Base-by-base conservation (phyloP, 2,888 invertebrate genomes). In the Beris morrisii region DNA sequence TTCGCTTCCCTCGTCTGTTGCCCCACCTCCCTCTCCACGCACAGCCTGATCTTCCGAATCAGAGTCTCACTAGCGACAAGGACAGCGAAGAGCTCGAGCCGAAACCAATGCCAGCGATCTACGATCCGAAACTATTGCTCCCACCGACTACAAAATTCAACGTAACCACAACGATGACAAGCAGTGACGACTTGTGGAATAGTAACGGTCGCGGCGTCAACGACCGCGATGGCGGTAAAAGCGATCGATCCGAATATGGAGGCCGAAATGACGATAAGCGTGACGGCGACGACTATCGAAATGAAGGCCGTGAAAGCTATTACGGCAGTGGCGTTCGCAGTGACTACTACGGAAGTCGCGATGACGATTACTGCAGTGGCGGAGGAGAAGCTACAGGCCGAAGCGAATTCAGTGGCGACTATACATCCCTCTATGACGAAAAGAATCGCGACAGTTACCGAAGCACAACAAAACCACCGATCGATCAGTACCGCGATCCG, bases 121-220 rank as follows among this genome's bases (percentile, higher is more conserved):
- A 66, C 59, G 69, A 67, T 59, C 68, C 67, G 50, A 44, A 65
- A 64, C 38, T 63, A 11, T 4, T 68, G 1, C 52, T 57, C 9
- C 58, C 67, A 50, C 46, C 67, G 22, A 45, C 32, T 12, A 65
- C 15, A n/a, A 6, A 44, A 31, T 30, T 22, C 13, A 31, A 31
- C 13, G 30, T 56, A 5, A 15, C 3, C 12, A 28, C 11, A 38
- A 38, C 31, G 4, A 48, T 9, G 5, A 15, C 13, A 5, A 30
- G 12, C 31, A n/a, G 4, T 28, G 38, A 38, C 9, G 38, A 38
- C 5, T 9, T 38, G 9, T 38, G 38, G 38, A 38, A 38, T 38
- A 22, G 44, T 44, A 48, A 48, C 12, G 15, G 5, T 12, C n/a
- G 6, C 11, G 15, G 15, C 4, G 12, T 5, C 0, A 55, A 44